A percentile compares a stretch with the other conserved stretches of the same genome.
Evolutionary conservation across 2,888 invertebrate species (phyloP).

Genomic region (Camponotus fellah): DNA sequence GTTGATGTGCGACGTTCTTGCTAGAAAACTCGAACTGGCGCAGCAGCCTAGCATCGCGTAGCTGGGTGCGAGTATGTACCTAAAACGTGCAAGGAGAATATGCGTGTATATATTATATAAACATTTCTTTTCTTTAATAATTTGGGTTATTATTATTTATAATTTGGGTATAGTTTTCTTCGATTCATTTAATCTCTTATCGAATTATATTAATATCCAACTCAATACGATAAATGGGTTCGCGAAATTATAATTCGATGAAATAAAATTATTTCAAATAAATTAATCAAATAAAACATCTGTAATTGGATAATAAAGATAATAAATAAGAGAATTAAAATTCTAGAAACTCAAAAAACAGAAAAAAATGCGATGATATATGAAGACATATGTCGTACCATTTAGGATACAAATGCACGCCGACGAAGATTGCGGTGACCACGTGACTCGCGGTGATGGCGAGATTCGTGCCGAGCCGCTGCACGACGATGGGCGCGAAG

Average conservation of each 20-base stretch:
- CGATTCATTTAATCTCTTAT: background rate
- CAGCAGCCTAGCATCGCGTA: slow-evolving; percentile 82
- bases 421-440: slow-evolving; percentile 82
- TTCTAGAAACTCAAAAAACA: background rate
- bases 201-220: background rate
- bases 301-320: background rate
- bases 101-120: background rate
- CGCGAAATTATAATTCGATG: background rate
- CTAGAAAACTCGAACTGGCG: slow-evolving; percentile 80
- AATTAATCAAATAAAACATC: background rate
- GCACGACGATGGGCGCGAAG: slow-evolving; percentile 87
- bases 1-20: slow-evolving; percentile 81
- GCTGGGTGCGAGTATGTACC: slow-evolving; percentile 82
- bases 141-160: background rate
- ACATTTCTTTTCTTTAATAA: background rate
- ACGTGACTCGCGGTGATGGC: slow-evolving; percentile 84
- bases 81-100: slow-evolving; percentile 29
- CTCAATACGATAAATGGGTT: background rate
- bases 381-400: slow-evolving; percentile 62
- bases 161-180: background rate
- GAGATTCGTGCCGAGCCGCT: slow-evolving; percentile 87
- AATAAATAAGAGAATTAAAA: background rate
- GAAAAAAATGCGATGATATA: background rate
- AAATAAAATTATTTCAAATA: background rate
- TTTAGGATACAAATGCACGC: slow-evolving; percentile 82